Evolutionary conservation across 2,113 vertebrate species (phyloP).

Genomic region (Phasianus colchicus): DNA sequence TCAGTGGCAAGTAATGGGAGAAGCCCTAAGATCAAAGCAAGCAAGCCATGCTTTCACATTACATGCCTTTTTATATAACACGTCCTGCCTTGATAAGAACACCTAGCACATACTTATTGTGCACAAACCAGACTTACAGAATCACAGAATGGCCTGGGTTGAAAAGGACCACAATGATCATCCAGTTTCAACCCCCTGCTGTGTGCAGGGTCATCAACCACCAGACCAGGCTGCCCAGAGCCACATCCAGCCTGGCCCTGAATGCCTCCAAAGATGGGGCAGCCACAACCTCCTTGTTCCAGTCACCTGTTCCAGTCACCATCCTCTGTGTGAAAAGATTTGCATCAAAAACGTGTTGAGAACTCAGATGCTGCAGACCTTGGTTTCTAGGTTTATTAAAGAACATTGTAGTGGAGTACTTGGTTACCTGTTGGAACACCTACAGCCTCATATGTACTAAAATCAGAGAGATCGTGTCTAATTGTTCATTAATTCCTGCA

Average conservation of each 20-base stretch:
- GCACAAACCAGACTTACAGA: neutral
- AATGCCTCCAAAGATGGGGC: too few relatives aligned
- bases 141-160: too few relatives aligned
- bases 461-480: neutral
- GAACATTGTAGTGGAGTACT: neutral
- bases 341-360: neutral
- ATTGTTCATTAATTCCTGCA: neutral
- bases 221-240: too few relatives aligned
- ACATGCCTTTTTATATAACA: neutral
- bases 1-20: neutral
- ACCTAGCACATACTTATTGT: neutral
- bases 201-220: too few relatives aligned
- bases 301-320: too few relatives aligned
- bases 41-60: neutral
- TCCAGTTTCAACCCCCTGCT: too few relatives aligned
- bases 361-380: neutral
- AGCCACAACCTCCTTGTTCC: too few relatives aligned
- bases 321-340: too few relatives aligned
- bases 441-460: neutral
- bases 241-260: too few relatives aligned
- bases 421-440: neutral
- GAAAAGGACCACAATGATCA: too few relatives aligned
- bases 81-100: neutral
- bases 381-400: neutral
- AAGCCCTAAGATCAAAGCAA: slow-evolving; percentile 34